Evolutionary conservation across 1,140 invertebrate species (phyloP), one percentile per base, ranked within the genome.

Genomic region (Atta colombica): DNA sequence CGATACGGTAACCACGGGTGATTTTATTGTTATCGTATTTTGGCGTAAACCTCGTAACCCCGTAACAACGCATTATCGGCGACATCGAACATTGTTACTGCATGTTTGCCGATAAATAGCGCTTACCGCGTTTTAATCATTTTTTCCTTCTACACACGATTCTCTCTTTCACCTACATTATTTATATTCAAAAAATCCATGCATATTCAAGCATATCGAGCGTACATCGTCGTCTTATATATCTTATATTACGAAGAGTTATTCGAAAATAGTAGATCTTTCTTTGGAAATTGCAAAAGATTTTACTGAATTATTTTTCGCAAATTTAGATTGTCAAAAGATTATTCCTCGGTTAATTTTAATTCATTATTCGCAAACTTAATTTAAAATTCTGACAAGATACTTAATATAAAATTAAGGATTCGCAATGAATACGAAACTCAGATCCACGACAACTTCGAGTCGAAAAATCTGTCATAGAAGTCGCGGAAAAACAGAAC

Each of bases 1-100:
- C 78, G 65, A 71, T 71, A 71, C 77, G 78, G 51, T 81, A 71
- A 81, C 78, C 78, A 39, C 78, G 78, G 66, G 35, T 71, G 78
- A 81, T 81, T 81, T 81, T 81, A 81, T 81, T 81, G 66, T 81
- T 81, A 81, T 81, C 66, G 78, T 71, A 71, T 58, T 71, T 81
- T 58, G 78, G 51, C 66, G 78, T 58, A 71, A 81, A 81, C 78
- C 66, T 81, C 78, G 78, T 71, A 81, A 81, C 51, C 66, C 35
- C 66, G 78, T 81, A 71, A 81, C 66, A 72, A 81, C 78, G 66
- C 68, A 71, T 81, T 72, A 81, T 72, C 78, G 53, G 35, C 65
- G 51, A 58, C 78, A 81, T 81, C 78, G 53, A 80, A 68, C 68
- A 71, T 71, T 35, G 66, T 71, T 81, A 58, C 51, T 58, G 69